A percentile compares a stretch with the other conserved stretches of the same genome.
These are phyloP conservation scores for Altica lythri DNA, from an alignment of 2,888 invertebrate genomes.

Conservation along the genomic window DNA sequence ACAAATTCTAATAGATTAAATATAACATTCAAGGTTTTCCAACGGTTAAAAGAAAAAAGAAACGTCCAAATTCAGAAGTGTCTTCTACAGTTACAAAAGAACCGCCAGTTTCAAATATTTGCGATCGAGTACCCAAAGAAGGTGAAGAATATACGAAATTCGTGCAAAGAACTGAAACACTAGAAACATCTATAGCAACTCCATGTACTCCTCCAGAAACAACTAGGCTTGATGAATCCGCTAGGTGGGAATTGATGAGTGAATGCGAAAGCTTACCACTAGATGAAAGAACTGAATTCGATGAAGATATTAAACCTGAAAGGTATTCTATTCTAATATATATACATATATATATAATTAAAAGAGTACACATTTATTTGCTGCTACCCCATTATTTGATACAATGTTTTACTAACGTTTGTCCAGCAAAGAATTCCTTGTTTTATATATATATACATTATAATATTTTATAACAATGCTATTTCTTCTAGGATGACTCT, in stretches of 20 bases:
- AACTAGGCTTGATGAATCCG: conserved; percentile 46
- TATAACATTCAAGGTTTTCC: conserved; percentile 76
- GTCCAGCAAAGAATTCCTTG: too few species aligned
- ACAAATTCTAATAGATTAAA: too few species aligned
- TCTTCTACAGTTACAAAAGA: conserved; percentile 31
- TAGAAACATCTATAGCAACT: conserved; percentile 22
- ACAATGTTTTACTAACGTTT: too few species aligned
- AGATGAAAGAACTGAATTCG: conserved; percentile 64
- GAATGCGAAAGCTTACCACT: conserved; percentile 66
- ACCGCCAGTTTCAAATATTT: conserved; percentile 45
- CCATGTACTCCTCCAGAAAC: conserved; percentile 27
- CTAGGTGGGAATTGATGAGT: conserved; percentile 65
- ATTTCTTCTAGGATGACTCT: conserved; percentile 30
- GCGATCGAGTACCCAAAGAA: conserved; percentile 71
- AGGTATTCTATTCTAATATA: too few species aligned
- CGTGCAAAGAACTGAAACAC: conserved; percentile 62
- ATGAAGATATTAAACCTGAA: conserved; percentile 58
- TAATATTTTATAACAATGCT: neutral
- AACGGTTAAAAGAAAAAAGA: conserved; percentile 81
- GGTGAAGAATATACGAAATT: conserved; percentile 72
- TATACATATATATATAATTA: too few species aligned
- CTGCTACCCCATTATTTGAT: too few species aligned
- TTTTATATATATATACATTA: neutral
- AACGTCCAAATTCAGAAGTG: conserved; percentile 44
- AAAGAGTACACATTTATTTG: too few species aligned